Percentiles rank a stretch among this genome's conserved stretches.
Conservation (phyloP, 2,888 invertebrate genomes). For the Conops quadrifasciatus region DNA sequence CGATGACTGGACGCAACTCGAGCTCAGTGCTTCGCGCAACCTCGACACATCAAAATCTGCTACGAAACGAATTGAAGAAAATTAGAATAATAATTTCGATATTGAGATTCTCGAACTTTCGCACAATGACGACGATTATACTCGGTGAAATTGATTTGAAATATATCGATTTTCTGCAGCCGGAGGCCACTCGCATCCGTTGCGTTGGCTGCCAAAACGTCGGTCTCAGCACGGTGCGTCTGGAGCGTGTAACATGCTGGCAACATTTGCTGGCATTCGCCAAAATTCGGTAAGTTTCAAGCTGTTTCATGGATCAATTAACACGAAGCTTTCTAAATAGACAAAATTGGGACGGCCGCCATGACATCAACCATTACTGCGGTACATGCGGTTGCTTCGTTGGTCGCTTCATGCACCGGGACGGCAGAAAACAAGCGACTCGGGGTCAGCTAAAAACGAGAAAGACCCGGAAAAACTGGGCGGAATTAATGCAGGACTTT, state of each 20-base stretch:
- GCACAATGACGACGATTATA: slow-evolving; percentile 26
- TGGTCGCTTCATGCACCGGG: slow-evolving; percentile 53
- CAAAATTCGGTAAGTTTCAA: slow-evolving; percentile 53
- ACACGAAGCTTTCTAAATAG: slow-evolving; percentile 46
- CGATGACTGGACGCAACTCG: neutral
- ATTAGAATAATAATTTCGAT: no score
- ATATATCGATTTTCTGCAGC: slow-evolving; percentile 53
- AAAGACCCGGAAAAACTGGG: slow-evolving; percentile 53
- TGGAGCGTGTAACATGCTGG: slow-evolving; percentile 55
- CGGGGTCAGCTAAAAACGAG: slow-evolving; percentile 52
- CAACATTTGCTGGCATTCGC: slow-evolving; percentile 52
- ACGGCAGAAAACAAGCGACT: slow-evolving; percentile 51
- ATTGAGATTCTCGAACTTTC: no score
- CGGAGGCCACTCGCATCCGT: slow-evolving; percentile 52
- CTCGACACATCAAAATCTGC: neutral
- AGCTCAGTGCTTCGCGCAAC: slow-evolving; percentile 5
- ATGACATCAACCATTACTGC: slow-evolving; percentile 62
- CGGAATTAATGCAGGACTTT: slow-evolving; percentile 51
- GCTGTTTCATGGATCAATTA: no score
- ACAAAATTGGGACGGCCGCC: slow-evolving; percentile 53
- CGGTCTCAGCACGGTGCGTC: slow-evolving; percentile 52
- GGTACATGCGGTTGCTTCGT: slow-evolving; percentile 60
- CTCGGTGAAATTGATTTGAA: slow-evolving; percentile 40
- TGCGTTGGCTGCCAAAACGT: slow-evolving; percentile 57
- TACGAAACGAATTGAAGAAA: no score